Percentiles rank a stretch among this genome's conserved stretches.
Evolutionary conservation across 2,797 vertebrate species (phyloP).

Genomic region (Morelia viridis): DNA sequence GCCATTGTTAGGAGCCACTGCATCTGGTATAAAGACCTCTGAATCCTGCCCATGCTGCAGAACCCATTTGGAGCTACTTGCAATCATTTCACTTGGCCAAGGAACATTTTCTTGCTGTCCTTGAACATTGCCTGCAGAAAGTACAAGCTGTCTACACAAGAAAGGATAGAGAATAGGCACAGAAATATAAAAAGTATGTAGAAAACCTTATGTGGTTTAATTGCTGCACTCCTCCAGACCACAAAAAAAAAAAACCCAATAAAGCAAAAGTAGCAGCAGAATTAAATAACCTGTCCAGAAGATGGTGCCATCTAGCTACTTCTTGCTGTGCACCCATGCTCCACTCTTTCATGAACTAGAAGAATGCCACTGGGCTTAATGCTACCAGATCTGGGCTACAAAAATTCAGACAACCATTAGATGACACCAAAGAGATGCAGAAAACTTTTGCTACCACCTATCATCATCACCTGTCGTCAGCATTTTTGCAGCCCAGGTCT

Average conservation of each 20-base stretch:
- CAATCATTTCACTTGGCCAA: background rate
- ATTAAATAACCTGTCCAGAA: background rate
- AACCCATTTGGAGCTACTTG: background rate
- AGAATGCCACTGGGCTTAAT: background rate
- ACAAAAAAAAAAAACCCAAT: background rate
- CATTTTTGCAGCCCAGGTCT: background rate
- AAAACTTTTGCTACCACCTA: background rate
- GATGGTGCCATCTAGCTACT: background rate
- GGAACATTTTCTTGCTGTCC: background rate
- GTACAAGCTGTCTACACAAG: background rate
- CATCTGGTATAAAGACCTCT: background rate
- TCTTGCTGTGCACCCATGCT: background rate
- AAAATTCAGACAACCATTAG: background rate
- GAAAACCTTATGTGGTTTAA: background rate
- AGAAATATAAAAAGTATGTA: background rate
- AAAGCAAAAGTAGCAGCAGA: background rate
- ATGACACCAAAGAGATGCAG: background rate
- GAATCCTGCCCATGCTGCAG: background rate
- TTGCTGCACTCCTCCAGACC: background rate
- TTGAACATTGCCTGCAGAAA: background rate
- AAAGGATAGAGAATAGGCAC: background rate
- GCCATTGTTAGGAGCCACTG: background rate
- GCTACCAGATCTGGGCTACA: background rate
- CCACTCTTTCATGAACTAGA: background rate
- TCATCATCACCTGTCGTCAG: background rate